These are phyloP conservation scores for Melanotaenia nigrans DNA, from an alignment of 2,797 vertebrate genomes.

Conservation along the genomic window DNA sequence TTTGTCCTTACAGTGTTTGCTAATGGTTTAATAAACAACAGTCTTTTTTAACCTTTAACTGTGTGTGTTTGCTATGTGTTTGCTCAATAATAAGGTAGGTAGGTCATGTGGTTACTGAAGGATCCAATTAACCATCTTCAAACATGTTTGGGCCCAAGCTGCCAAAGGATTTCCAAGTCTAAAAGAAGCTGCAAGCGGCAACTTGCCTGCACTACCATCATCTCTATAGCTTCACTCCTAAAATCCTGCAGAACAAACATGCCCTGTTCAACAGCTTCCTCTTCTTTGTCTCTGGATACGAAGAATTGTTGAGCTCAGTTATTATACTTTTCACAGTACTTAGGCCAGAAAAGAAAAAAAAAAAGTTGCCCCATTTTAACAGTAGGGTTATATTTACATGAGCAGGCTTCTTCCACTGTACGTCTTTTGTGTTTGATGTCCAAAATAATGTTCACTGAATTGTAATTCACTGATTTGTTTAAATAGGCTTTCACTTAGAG, in stretches of 20 bases:
- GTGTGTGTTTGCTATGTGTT: conserved; percentile 29
- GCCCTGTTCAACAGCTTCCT: background rate
- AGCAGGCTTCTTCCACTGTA: conserved; percentile 2
- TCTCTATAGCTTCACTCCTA: conserved; percentile 27
- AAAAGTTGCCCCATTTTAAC: background rate
- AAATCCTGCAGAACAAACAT: conserved; percentile 55
- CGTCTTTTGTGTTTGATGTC: conserved; percentile 25
- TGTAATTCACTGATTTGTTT: conserved; percentile 25
- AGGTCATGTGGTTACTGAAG: conserved; percentile 9
- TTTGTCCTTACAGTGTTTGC: background rate
- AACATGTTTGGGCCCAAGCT: conserved; percentile 69
- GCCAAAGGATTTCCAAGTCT: conserved; percentile 31
- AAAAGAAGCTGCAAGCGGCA: conserved; percentile 52
- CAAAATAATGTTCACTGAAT: conserved; percentile 14
- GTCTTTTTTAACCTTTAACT: background rate
- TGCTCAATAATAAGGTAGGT: conserved; percentile 26
- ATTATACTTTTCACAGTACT: background rate
- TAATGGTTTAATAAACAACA: background rate
- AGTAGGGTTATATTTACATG: background rate
- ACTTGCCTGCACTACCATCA: conserved; percentile 63
- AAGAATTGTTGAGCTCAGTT: background rate
- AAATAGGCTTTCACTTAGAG: conserved; percentile 47
- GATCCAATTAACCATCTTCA: conserved; percentile 29
- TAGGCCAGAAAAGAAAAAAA: conserved; percentile 21
- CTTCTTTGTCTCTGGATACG: conserved; percentile 1